Evolutionary conservation across 1,140 invertebrate genomes (phyloP).

Genomic region (Triops longicaudatus): DNA sequence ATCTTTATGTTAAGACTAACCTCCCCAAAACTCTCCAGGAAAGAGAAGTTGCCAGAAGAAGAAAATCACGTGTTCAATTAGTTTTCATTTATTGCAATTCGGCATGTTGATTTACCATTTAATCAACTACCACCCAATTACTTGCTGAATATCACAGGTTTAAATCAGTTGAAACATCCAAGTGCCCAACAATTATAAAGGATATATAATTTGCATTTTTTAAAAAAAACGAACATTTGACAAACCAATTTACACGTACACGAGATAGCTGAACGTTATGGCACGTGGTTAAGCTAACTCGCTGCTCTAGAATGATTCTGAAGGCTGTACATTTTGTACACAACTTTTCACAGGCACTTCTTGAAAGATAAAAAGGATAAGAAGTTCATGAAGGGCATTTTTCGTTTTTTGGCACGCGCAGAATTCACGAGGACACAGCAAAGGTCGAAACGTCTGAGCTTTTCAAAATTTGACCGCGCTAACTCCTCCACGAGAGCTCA

Average conservation of each 20-base stretch:
- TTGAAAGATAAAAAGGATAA: background rate
- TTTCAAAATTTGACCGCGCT: background rate
- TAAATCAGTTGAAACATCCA: background rate
- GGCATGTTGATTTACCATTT: background rate
- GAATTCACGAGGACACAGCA: conserved; percentile 2
- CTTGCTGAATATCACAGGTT: background rate
- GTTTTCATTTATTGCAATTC: conserved; percentile 7
- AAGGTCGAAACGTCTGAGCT: background rate
- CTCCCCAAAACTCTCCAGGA: background rate
- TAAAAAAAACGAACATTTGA: too few species aligned
- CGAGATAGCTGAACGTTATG: background rate
- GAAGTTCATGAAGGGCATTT: background rate
- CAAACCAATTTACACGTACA: background rate
- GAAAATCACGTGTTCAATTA: background rate
- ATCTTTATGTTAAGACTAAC: background rate
- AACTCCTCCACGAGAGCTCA: background rate
- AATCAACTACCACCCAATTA: background rate
- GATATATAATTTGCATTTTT: background rate
- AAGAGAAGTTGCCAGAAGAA: background rate
- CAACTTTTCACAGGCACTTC: background rate
- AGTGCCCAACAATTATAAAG: background rate
- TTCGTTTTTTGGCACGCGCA: background rate
- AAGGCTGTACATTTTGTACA: background rate
- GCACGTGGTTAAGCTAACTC: background rate
- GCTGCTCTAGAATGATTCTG: background rate